Conservation (phyloP, 2,113 vertebrate genomes). For the Rallus limicola region DNA sequence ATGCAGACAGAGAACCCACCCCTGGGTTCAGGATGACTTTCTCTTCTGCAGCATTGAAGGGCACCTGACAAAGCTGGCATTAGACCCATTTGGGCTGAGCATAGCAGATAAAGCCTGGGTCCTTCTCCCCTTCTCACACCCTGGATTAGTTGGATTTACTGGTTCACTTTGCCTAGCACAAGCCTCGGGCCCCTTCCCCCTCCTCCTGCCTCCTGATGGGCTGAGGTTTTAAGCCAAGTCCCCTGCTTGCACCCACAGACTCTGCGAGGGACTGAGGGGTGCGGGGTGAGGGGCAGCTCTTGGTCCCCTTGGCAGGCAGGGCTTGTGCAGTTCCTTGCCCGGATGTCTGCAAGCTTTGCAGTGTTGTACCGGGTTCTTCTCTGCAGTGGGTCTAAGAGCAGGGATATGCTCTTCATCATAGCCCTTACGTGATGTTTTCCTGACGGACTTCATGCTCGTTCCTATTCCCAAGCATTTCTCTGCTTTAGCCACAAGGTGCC, state of each 20-base stretch:
- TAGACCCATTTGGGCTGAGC: neutral
- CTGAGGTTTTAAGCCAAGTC: neutral
- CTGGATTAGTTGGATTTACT: neutral
- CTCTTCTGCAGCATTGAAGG: rapidly evolving
- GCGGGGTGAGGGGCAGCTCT: neutral
- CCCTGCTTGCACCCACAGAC: neutral
- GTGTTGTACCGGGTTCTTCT: neutral
- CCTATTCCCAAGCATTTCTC: slow-evolving; percentile 47
- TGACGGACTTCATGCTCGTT: neutral
- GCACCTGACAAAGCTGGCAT: neutral
- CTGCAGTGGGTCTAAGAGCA: neutral
- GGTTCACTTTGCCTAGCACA: neutral
- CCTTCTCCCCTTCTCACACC: neutral
- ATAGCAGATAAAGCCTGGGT: neutral
- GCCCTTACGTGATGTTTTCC: neutral
- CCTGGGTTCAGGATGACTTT: neutral
- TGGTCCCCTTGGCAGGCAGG: neutral
- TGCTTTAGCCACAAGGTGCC: slow-evolving; percentile 70
- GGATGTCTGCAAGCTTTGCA: neutral
- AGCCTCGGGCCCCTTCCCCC: neutral
- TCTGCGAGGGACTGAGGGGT: rapidly evolving
- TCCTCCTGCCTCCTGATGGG: neutral
- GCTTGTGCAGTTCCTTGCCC: neutral
- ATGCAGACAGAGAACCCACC: rapidly evolving
- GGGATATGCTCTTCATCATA: neutral